Evolutionary conservation across 2,888 invertebrate species (phyloP).

Genomic region (Thysanoteuthis rhombus): DNA sequence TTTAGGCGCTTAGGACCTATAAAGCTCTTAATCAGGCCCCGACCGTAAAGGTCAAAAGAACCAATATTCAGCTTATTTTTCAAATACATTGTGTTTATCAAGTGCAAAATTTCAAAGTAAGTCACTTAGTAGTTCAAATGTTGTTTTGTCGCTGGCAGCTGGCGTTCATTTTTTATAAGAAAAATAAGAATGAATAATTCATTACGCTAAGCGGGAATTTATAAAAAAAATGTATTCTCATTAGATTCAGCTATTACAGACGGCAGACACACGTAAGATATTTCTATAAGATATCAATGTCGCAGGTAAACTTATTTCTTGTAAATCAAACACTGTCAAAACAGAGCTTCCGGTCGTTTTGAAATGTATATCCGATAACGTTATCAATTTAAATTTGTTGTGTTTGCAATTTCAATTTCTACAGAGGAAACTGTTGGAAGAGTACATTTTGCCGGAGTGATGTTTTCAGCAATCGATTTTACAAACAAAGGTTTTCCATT

Average conservation of each 20-base stretch:
- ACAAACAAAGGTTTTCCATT: not conserved
- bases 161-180: too few species aligned
- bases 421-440: not conserved
- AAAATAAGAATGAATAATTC: not conserved
- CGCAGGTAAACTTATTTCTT: not conserved
- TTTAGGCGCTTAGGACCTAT: too few species aligned
- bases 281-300: not conserved
- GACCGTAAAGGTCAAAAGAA: too few species aligned
- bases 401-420: not conserved
- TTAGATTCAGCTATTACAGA: not conserved
- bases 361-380: not conserved
- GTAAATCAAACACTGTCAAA: not conserved
- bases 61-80: too few species aligned
- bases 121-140: too few species aligned
- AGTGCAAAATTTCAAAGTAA: too few species aligned
- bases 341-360: not conserved
- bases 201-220: not conserved
- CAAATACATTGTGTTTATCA: too few species aligned
- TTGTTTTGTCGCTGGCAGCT: too few species aligned
- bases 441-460: not conserved
- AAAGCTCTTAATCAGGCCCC: too few species aligned
- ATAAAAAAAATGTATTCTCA: not conserved
- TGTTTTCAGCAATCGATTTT: not conserved
- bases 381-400: not conserved
- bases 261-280: not conserved